Conservation (phyloP, 2,888 invertebrate genomes). For the Diarsia rubi region DNA sequence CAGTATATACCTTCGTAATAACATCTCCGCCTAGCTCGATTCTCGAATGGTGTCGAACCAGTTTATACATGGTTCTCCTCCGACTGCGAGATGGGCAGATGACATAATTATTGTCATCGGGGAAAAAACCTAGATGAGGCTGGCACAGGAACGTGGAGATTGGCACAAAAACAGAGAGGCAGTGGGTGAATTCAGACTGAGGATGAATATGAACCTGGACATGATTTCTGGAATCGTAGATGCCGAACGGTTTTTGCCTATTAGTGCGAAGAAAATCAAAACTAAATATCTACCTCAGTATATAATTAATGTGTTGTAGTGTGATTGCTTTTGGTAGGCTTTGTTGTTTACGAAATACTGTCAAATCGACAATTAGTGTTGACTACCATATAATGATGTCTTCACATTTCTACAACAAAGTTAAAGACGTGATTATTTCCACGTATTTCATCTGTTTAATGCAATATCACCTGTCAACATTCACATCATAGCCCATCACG, state of each 20-base stretch:
- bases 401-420: not conserved
- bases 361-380: not conserved
- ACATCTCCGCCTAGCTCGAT: not conserved
- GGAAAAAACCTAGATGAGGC: too few species aligned
- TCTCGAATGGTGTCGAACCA: not conserved
- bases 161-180: too few species aligned
- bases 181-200: too few species aligned
- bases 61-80: not conserved
- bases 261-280: not conserved
- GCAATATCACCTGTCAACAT: slow-evolving; percentile 7
- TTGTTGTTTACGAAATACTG: not conserved
- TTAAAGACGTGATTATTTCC: slow-evolving; percentile 1
- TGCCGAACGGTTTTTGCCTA: not conserved
- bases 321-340: not conserved
- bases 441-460: not conserved
- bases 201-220: not conserved
- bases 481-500: not conserved
- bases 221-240: not conserved
- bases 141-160: too few species aligned
- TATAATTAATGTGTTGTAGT: too few species aligned
- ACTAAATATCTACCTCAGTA: not conserved
- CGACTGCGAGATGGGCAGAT: too few species aligned
- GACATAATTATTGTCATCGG: too few species aligned
- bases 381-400: not conserved
- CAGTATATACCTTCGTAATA: not conserved